Evolutionary conservation across 2,113 vertebrate species (phyloP).

Genomic region (Phrynocephalus versicolor): DNA sequence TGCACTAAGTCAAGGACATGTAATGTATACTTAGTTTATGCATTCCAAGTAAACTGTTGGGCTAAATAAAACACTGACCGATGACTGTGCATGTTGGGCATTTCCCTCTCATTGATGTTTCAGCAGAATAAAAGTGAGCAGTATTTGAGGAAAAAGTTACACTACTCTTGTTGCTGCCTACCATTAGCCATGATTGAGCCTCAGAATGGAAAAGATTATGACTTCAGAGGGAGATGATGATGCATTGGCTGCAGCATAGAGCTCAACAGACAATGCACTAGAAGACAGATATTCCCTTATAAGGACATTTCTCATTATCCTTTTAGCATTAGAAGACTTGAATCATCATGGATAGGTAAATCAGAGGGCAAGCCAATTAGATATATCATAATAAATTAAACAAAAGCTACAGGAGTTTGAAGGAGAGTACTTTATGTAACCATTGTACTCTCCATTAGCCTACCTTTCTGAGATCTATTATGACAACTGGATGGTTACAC

Average conservation of each 20-base stretch:
- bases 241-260: neutral
- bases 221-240: neutral
- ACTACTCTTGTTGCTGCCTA: neutral
- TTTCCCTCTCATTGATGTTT: neutral
- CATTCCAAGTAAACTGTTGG: neutral
- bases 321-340: neutral
- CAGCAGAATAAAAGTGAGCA: neutral
- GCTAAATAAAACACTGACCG: neutral
- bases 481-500: neutral
- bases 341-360: conserved; percentile 13
- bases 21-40: neutral
- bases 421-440: neutral
- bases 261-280: neutral
- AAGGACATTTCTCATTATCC: neutral
- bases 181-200: neutral
- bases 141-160: neutral
- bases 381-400: neutral
- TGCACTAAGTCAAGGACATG: neutral
- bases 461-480: conserved; percentile 7
- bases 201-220: neutral
- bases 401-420: neutral
- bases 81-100: neutral
- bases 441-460: neutral
- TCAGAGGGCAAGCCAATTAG: neutral
- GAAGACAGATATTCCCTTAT: conserved; percentile 1